Evolutionary conservation across 2,888 invertebrate genomes (phyloP), one percentile per base, ranked within the genome.

Genomic region (Tetragonula carbonaria): DNA sequence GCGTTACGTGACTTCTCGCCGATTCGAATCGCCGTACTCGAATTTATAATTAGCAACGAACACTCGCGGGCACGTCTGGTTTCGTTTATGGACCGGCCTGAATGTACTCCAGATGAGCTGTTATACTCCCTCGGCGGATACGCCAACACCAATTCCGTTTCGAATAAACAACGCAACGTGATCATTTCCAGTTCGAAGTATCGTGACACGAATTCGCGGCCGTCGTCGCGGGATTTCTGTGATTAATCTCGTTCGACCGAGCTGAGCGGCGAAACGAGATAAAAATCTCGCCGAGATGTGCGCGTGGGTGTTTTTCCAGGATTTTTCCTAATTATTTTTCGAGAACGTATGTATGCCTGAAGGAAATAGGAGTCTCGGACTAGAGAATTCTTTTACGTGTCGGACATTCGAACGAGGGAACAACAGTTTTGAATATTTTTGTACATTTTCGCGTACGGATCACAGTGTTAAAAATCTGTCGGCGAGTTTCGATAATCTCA

Each of bases 31-130:
- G 33, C 16, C 57, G 38, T n/a, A n/a, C 59, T 45, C 50, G 77
- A 66, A 84, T 87, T 86, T 65, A 82, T 78, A 87, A 87, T 87
- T 87, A 84, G 76, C 86, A 78, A 23, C 65, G 59, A 65, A 66
- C 68, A 8, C 65, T 76, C 55, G 66, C 70, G 45, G 50, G 63
- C 85, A 80, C 80, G 82, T 85, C 70, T 85, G 74, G 68, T 82
- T 81, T 80, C 82, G 75, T 85, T 79, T 68, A 71, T 38, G 57
- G 68, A 38, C 6, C 66, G 23, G 23, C n/a, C 70, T 82, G 78
- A 82, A 87, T 84, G 87, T 63, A 71, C 75, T 83, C 75, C 74
- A 80, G 75, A 87, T 80, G 82, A 86, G 73, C 65, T 63, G 78
- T 72, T 33, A 67, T 38, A 63, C 63, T 28, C 14, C 38, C 53